Base-by-base conservation (phyloP, 2,113 vertebrate genomes). In the Haliaeetus leucogaster region DNA sequence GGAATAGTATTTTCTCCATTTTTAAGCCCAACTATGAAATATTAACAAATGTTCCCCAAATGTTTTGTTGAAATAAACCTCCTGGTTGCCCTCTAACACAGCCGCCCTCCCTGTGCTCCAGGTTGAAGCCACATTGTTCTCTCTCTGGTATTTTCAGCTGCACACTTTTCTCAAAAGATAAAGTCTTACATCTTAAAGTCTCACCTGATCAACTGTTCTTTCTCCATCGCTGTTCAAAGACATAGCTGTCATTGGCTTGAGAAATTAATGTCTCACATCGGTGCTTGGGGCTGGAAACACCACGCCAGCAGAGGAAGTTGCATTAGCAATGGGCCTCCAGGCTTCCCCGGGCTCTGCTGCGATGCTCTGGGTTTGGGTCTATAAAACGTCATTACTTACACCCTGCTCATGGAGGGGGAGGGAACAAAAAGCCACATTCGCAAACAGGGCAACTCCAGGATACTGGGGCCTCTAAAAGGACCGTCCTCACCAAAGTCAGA, bases 381-480 rank as follows among this genome's bases (percentile, higher is more conserved):
- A 4, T 1, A 3, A 2, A 6, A 11, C 0, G 0, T 6, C 2
- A 3, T 13, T 7, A 3, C 13, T 5, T 5, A 12, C 29, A 19
- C 2, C 23, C 61, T 7, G 17, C 25, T 45, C 13, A 23, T 2
- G 11, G 34, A 13, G 17, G 38, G 12, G 1, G 7, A 50, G 40
- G 22, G 62, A 43, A 17, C 42, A 4, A 17, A 13, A 3, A 16
- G 40, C 30, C 21, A 6, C 19, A 2, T 16, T 14, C 27, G 11
- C 30, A 4, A 11, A 3, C 9, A 16, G 13, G 30, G 17, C 2
- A 12, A 2, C 67, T 16, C 2, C 21, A 9, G 55, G n/a, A 2
- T 1, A 5, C 0, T 1, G 4, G 34, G 34, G 22, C 48, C 45
- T 79, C 72, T 11, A 0, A 9, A 47, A 18, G 30, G 22, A 16